These are phyloP conservation scores for Lucifuga dentata DNA, from an alignment of 2,113 vertebrate genomes.

Conservation along the genomic window DNA sequence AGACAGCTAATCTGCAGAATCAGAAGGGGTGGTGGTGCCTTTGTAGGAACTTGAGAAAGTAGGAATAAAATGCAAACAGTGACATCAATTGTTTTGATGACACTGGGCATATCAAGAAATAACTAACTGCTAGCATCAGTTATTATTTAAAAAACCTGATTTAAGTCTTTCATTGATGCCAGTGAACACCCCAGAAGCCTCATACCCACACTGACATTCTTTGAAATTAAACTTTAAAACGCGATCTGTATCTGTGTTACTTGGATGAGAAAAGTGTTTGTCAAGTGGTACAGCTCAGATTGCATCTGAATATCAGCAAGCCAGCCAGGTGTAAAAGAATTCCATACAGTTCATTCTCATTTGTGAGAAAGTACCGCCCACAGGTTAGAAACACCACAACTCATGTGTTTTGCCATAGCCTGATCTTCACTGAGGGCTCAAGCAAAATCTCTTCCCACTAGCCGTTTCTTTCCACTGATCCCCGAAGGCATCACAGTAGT, in stretches of 20 bases:
- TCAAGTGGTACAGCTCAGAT: no score
- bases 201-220: neutral
- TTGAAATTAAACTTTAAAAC: no score
- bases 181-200: neutral
- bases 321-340: slow-evolving; percentile 26
- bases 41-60: no score
- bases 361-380: slow-evolving; percentile 30
- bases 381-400: slow-evolving; percentile 1
- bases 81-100: no score
- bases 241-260: no score
- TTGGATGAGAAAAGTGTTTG: no score
- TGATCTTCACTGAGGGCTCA: neutral
- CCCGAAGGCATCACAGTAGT: neutral
- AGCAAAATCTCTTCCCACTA: neutral
- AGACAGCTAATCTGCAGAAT: no score
- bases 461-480: neutral
- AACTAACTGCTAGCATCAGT: no score
- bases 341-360: neutral
- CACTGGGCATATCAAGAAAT: no score
- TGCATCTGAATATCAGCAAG: slow-evolving; percentile 1
- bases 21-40: no score
- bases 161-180: neutral
- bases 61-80: no score
- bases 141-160: no score
- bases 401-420: neutral